Percentiles rank a stretch among this genome's conserved stretches.
Conservation (phyloP, 2,797 vertebrate genomes). For the Manis javanica region DNA sequence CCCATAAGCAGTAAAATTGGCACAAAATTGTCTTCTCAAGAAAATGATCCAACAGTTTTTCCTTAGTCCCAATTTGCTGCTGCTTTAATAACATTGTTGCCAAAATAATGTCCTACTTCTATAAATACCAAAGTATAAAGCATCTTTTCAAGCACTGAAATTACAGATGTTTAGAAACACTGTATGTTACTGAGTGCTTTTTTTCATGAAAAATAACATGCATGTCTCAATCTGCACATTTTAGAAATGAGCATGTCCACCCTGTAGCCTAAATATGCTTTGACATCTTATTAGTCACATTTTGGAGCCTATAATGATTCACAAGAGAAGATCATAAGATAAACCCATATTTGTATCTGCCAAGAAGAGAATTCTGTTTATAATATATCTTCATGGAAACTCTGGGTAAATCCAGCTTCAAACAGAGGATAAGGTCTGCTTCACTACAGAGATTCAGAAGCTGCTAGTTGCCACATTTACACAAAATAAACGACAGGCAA, state of each 20-base stretch:
- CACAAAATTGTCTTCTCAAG: background rate
- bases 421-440: constrained; percentile 74
- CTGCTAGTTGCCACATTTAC: constrained; percentile 77
- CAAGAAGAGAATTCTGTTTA: constrained; percentile 63
- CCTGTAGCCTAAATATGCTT: background rate
- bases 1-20: background rate
- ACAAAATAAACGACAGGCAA: constrained; percentile 78
- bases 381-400: constrained; percentile 74
- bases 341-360: constrained; percentile 67
- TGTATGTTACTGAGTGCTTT: background rate
- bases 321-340: constrained; percentile 8
- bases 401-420: constrained; percentile 77
- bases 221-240: background rate
- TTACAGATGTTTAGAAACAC: background rate
- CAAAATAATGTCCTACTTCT: background rate
- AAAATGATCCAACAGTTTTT: constrained; percentile 4
- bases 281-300: constrained; percentile 30
- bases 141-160: background rate
- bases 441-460: constrained; percentile 73
- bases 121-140: background rate
- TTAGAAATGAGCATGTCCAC: background rate
- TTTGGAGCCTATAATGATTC: background rate
- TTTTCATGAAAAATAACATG: background rate
- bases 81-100: background rate
- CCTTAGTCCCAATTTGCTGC: background rate